Base-by-base conservation (phyloP, 2,797 vertebrate species). In the Paguma larvata region DNA sequence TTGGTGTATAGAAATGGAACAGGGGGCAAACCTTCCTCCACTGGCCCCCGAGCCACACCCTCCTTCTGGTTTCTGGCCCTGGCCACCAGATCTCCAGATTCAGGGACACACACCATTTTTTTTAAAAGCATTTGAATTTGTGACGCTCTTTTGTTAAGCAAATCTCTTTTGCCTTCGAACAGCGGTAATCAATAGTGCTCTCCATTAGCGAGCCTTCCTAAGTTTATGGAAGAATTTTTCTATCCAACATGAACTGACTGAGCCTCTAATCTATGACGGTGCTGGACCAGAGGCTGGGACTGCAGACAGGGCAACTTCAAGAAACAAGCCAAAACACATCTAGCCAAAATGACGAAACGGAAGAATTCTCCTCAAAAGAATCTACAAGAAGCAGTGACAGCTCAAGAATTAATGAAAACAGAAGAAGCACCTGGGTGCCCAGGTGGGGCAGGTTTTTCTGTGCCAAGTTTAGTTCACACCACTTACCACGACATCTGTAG, bases 381-480 rank as follows among this genome's bases (percentile, higher is more conserved):
- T 38, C 38, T 38, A 38, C 38, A 38, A 38, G 38, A 38, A 38
- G 38, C 38, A 38, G 38, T 38, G 38, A 38, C 38, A 38, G 38
- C 38, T 38, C 38, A 38, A 38, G 38, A 38, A 38, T 38, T 38
- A 38, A 38, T 38, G 38, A 38, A 38, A 38, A 38, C 38, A 38
- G 38, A 38, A 27, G 27, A 70, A 27, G 1, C 72, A 34, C 41
- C 18, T 41, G 25, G 38, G 38, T 5, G 19, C n/a, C 3, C 1
- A 2, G 2, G 1, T 6, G 25, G 3, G 6, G 68, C 13, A 9
- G 2, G 59, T 10, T 21, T 18, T 1, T 2, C 1, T 7, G 0
- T 1, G 16, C 14, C 0, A 1, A 1, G 6, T 16, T 59, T 12
- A 15, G 14, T 27, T 34, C 16, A 4, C 13, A 9, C 21, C 27